Evolutionary conservation across 2,888 invertebrate species (phyloP).

Genomic region (Ophioninae sp.): DNA sequence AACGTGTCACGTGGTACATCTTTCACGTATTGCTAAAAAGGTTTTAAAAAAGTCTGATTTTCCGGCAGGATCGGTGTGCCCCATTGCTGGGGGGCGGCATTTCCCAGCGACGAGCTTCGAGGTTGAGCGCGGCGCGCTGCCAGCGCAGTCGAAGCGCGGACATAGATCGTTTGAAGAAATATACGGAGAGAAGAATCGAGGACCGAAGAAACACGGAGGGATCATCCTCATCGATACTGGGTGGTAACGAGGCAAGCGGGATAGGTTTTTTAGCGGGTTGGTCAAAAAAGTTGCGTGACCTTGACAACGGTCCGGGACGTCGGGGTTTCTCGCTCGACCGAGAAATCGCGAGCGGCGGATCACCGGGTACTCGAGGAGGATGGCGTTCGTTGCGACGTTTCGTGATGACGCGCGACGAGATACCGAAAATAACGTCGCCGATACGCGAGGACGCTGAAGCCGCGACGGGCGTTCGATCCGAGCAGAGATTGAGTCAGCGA

Average conservation of each 20-base stretch:
- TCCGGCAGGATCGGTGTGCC: conserved; percentile 67
- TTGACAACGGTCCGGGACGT: conserved; percentile 57
- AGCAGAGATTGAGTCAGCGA: conserved; percentile 70
- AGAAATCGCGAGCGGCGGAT: neutral
- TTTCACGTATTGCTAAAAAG: no score
- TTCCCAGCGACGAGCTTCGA: conserved; percentile 73
- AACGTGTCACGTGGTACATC: no score
- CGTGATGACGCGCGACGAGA: conserved; percentile 15
- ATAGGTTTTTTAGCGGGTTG: conserved; percentile 66
- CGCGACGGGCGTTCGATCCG: neutral
- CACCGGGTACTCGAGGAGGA: conserved; percentile 3
- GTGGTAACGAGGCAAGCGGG: conserved; percentile 50
- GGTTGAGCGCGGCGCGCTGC: conserved; percentile 71
- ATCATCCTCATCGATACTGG: conserved; percentile 52
- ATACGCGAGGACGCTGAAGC: neutral
- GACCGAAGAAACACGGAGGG: conserved; percentile 74
- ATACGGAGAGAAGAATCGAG: conserved; percentile 74
- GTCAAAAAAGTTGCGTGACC: conserved; percentile 60
- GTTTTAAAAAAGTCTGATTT: no score
- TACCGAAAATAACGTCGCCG: neutral
- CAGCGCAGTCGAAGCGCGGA: conserved; percentile 76
- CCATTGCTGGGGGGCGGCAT: conserved; percentile 67
- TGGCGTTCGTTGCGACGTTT: conserved; percentile 71
- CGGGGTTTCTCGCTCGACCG: conserved; percentile 16
- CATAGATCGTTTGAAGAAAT: conserved; percentile 75